Conservation (phyloP, 2,888 invertebrate genomes). For the Teinopalpus imperialis region DNA sequence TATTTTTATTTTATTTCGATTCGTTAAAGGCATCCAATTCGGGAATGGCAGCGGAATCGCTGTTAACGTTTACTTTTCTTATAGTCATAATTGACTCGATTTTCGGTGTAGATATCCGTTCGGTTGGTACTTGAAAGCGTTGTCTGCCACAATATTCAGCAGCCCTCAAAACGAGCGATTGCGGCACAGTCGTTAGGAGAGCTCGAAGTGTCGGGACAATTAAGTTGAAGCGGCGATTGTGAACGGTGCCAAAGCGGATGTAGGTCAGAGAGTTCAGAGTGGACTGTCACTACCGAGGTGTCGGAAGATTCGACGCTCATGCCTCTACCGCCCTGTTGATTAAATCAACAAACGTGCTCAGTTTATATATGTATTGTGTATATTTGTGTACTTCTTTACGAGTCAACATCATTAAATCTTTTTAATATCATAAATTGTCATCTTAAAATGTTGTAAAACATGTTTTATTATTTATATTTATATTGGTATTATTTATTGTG, state of each 20-base stretch:
- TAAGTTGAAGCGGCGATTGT: conserved; percentile 81
- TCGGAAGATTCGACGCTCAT: conserved; percentile 51
- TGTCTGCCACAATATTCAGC: conserved; percentile 52
- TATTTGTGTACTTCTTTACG: too few species aligned
- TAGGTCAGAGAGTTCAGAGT: conserved; percentile 75
- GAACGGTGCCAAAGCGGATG: conserved; percentile 80
- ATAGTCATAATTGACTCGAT: conserved; percentile 55
- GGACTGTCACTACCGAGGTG: conserved; percentile 68
- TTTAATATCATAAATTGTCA: too few species aligned
- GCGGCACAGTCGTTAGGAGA: conserved; percentile 78
- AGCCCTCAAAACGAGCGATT: conserved; percentile 75
- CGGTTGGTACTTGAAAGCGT: conserved; percentile 49
- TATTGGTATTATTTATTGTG: too few species aligned
- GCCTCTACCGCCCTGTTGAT: conserved; percentile 30
- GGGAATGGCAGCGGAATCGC: conserved; percentile 43
- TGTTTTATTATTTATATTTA: too few species aligned
- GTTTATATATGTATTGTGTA: too few species aligned
- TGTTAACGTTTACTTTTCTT: conserved; percentile 56
- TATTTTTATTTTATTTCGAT: conserved; percentile 54
- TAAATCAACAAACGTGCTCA: conserved; percentile 11
- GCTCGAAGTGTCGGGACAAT: conserved; percentile 79
- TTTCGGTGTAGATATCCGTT: conserved; percentile 49
- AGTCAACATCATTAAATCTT: too few species aligned
- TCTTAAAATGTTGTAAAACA: too few species aligned
- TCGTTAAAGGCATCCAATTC: conserved; percentile 50